Evolutionary conservation across 2,797 vertebrate species (phyloP).

Genomic region (Australoheros facetus): DNA sequence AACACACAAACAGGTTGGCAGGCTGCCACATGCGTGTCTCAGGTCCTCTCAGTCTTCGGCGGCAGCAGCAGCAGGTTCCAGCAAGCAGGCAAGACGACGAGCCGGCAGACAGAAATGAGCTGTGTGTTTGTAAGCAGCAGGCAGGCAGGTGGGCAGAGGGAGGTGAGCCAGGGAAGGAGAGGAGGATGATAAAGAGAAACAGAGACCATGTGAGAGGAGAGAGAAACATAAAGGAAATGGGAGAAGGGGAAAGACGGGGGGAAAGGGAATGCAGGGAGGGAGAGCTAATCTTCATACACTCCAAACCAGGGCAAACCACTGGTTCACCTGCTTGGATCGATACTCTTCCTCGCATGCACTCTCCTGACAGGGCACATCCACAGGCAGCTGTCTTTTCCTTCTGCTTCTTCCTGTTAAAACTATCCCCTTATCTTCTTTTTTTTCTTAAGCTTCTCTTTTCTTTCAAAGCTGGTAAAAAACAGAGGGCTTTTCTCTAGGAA

Average conservation of each 20-base stretch:
- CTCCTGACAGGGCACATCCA: constrained; percentile 56
- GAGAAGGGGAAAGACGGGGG: background rate
- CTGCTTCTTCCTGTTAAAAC: constrained; percentile 50
- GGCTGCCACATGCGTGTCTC: constrained; percentile 66
- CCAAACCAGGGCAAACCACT: constrained; percentile 56
- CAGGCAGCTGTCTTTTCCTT: constrained; percentile 35
- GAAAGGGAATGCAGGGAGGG: constrained; percentile 10
- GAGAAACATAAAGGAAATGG: background rate
- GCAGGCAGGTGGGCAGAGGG: constrained; percentile 33
- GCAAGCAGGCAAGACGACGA: constrained; percentile 53
- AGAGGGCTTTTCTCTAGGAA: constrained; percentile 47
- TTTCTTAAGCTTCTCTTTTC: constrained; percentile 22
- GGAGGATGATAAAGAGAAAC: constrained; percentile 10
- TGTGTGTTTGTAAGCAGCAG: constrained; percentile 66
- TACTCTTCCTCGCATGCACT: constrained; percentile 45
- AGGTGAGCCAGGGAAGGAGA: constrained; percentile 22
- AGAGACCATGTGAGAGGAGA: background rate
- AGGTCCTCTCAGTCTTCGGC: constrained; percentile 59
- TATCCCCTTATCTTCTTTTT: constrained; percentile 43
- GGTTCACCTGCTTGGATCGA: constrained; percentile 72
- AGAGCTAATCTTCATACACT: constrained; percentile 62
- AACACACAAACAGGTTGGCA: constrained; percentile 70
- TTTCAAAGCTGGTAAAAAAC: constrained; percentile 62
- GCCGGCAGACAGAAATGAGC: constrained; percentile 67
- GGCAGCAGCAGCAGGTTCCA: constrained; percentile 54